phyloP scores from a whole-genome alignment of 1,140 invertebrate genomes.

The Papilio aristodemus region DNA sequence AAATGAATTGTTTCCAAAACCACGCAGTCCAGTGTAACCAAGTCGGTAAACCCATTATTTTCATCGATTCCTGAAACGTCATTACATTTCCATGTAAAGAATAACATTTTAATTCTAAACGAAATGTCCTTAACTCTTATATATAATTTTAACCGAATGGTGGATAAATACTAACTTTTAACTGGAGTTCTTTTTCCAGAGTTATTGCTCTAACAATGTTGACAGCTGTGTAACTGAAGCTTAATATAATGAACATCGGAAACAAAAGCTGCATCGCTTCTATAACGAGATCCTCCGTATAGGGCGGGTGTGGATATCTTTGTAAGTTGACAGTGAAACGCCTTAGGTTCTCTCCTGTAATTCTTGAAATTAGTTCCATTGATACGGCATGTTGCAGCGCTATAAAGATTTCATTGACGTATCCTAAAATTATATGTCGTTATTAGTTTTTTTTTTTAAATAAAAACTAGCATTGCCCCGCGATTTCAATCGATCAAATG shows the following conservation, averaged over 20 bases:
- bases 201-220: conserved; percentile 86
- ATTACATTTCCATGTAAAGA: conserved; percentile 27
- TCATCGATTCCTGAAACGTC: conserved; percentile 84
- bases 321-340: conserved; percentile 74
- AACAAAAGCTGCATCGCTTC: conserved; percentile 84
- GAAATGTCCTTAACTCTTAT: no score
- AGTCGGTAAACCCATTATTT: conserved; percentile 91
- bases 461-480: no score
- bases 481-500: no score
- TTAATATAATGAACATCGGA: conserved; percentile 88
- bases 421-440: conserved; percentile 77
- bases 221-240: conserved; percentile 89
- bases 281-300: conserved; percentile 85
- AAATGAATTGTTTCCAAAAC: conserved; percentile 89
- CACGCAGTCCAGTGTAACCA: conserved; percentile 93
- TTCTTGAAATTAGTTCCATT: conserved; percentile 79
- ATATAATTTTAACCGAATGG: no score
- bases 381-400: conserved; percentile 84
- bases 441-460: no score
- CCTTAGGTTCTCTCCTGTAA: conserved; percentile 61
- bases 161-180: conserved; percentile 77
- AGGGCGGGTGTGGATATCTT: conserved; percentile 89
- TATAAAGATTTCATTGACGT: conserved; percentile 86
- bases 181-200: conserved; percentile 83
- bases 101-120: no score